phyloP scores from a whole-genome alignment of 2,888 invertebrate species.

The Dascillus cervinus region DNA sequence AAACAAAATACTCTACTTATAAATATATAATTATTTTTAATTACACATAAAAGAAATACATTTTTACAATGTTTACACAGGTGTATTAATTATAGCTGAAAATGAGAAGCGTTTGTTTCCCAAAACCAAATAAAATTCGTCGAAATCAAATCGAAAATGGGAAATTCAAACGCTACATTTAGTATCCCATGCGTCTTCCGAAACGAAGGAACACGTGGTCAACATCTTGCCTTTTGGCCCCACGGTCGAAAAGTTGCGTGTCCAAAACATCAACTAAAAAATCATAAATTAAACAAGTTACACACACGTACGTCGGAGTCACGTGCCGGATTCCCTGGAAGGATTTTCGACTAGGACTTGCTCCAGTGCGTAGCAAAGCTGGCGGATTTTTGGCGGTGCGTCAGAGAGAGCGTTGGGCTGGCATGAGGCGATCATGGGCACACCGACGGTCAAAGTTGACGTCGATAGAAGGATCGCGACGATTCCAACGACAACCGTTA shows the following conservation, averaged over 20 bases:
- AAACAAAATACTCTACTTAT: conserved; percentile 8
- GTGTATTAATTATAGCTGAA: conserved; percentile 3
- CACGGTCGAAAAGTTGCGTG: conserved; percentile 49
- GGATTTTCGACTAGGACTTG: conserved; percentile 13
- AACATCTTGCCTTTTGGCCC: conserved; percentile 78
- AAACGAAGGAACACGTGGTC: conserved; percentile 87
- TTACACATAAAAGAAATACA: no score
- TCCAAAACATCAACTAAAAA: conserved; percentile 22
- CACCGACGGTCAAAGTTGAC: conserved; percentile 14
- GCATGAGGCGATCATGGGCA: conserved; percentile 15
- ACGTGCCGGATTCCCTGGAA: conserved; percentile 13
- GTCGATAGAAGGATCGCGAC: conserved; percentile 15
- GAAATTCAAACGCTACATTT: conserved; percentile 6
- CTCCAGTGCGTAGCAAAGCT: conserved; percentile 25
- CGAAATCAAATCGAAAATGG: conserved; percentile 7
- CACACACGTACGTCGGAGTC: not conserved
- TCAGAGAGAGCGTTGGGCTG: conserved; percentile 21
- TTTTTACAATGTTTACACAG: conserved; percentile 6
- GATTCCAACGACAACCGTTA: conserved; percentile 16
- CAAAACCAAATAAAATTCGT: conserved; percentile 6
- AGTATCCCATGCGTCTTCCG: conserved; percentile 56
- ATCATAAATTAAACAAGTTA: conserved; percentile 2
- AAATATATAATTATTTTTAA: conserved; percentile 15
- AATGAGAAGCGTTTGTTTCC: conserved; percentile 11
- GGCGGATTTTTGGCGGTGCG: conserved; percentile 22